Conservation (phyloP, 2,797 vertebrate genomes). For the Allobates femoralis region DNA sequence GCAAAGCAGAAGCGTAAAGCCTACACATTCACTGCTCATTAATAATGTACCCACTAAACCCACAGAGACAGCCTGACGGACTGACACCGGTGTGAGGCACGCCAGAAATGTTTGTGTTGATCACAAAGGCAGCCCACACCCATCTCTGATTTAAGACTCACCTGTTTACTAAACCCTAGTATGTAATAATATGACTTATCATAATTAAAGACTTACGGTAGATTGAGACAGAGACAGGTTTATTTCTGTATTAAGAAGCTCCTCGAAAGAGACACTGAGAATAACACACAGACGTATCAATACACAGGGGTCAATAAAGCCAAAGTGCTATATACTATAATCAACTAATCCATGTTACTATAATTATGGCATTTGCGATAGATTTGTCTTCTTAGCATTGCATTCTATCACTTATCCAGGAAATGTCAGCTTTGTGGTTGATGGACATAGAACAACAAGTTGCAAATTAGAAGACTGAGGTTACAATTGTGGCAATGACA, state of each 20-base stretch:
- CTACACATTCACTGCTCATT: conserved; percentile 14
- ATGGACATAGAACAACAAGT: neutral
- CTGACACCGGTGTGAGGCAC: conserved; percentile 41
- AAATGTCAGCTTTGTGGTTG: neutral
- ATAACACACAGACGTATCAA: neutral
- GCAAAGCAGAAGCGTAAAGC: conserved; percentile 21
- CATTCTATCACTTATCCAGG: neutral
- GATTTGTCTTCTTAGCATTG: neutral
- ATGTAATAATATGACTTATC: conserved; percentile 25
- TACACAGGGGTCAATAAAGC: neutral
- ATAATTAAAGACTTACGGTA: conserved; percentile 42
- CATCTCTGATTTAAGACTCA: conserved; percentile 48
- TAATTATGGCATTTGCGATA: neutral
- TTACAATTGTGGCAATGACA: neutral
- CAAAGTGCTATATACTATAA: neutral
- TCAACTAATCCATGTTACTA: neutral
- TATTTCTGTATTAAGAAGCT: conserved; percentile 22
- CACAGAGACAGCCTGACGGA: conserved; percentile 46
- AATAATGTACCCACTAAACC: conserved; percentile 40
- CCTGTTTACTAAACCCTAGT: conserved; percentile 57
- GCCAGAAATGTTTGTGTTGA: conserved; percentile 56
- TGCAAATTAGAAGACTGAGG: neutral
- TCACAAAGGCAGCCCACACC: conserved; percentile 50
- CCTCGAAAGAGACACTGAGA: neutral
- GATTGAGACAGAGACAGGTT: conserved; percentile 27